phyloP scores from a whole-genome alignment of 2,888 invertebrate species.

The Habrosyne pyritoides region DNA sequence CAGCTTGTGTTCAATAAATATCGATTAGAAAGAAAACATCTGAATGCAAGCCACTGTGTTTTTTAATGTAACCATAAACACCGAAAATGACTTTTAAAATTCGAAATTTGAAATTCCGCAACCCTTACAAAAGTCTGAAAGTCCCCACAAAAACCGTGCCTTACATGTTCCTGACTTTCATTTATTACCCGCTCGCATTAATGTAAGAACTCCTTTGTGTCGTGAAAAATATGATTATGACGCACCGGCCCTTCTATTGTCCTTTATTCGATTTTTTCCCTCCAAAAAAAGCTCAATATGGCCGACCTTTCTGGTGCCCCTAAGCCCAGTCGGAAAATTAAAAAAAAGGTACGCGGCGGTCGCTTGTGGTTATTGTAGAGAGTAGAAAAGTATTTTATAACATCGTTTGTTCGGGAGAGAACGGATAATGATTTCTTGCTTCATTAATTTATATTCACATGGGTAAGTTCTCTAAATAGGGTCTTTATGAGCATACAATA shows the following conservation, averaged over 20 bases:
- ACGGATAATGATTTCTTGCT: constrained; percentile 14
- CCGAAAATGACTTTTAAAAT: constrained; percentile 10
- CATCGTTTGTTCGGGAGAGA: constrained; percentile 20
- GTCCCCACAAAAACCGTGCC: constrained; percentile 44
- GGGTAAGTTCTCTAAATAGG: not conserved
- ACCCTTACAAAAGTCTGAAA: constrained; percentile 25
- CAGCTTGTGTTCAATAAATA: too few species aligned
- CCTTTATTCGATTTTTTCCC: constrained; percentile 73
- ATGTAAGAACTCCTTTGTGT: constrained; percentile 77
- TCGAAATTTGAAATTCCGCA: constrained; percentile 11
- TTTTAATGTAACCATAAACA: not conserved
- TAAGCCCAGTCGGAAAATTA: constrained; percentile 49
- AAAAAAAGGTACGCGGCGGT: constrained; percentile 40
- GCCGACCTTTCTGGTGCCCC: constrained; percentile 47
- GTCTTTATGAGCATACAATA: not conserved
- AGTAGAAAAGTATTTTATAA: constrained; percentile 24
- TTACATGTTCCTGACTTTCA: constrained; percentile 68
- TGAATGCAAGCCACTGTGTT: not conserved
- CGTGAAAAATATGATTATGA: constrained; percentile 80
- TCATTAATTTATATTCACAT: constrained; percentile 8
- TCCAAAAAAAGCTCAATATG: constrained; percentile 65
- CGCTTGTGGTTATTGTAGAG: constrained; percentile 8
- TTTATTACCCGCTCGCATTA: constrained; percentile 76
- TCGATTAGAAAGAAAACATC: not conserved
- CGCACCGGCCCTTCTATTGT: constrained; percentile 72